Percentiles rank a stretch among this genome's conserved stretches.
Conservation (phyloP, 2,113 vertebrate species). For the Accipiter cooperii region DNA sequence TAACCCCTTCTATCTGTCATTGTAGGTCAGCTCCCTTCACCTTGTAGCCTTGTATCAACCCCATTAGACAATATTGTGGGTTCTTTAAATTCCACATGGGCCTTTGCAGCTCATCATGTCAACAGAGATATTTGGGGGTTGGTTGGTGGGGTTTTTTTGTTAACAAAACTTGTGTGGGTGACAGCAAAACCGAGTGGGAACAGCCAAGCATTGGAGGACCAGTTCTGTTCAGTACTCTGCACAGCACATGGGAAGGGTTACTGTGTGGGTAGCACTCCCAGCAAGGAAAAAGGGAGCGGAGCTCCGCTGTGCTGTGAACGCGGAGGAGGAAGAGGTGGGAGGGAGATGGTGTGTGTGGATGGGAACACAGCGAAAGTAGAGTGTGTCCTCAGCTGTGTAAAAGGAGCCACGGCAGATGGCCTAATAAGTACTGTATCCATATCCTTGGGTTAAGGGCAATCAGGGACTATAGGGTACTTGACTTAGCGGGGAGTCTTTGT, state of each 20-base stretch:
- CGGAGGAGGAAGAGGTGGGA: background rate
- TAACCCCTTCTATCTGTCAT: background rate
- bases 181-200: background rate
- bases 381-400: background rate
- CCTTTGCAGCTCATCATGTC: background rate
- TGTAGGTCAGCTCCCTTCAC: background rate
- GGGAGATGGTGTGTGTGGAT: background rate
- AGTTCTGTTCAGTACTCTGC: background rate
- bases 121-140: background rate
- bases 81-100: background rate
- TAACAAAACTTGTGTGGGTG: background rate
- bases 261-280: background rate
- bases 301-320: fast-evolving
- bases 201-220: background rate
- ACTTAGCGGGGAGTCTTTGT: background rate
- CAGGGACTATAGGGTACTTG: background rate
- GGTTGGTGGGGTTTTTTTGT: background rate
- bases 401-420: background rate
- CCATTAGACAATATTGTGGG: background rate
- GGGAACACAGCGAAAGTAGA: background rate
- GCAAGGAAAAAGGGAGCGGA: background rate
- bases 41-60: background rate
- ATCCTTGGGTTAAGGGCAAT: background rate
- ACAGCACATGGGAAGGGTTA: background rate
- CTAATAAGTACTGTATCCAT: background rate